phyloP scores from a whole-genome alignment of 2,797 vertebrate genomes.

The Eulemur mongoz region DNA sequence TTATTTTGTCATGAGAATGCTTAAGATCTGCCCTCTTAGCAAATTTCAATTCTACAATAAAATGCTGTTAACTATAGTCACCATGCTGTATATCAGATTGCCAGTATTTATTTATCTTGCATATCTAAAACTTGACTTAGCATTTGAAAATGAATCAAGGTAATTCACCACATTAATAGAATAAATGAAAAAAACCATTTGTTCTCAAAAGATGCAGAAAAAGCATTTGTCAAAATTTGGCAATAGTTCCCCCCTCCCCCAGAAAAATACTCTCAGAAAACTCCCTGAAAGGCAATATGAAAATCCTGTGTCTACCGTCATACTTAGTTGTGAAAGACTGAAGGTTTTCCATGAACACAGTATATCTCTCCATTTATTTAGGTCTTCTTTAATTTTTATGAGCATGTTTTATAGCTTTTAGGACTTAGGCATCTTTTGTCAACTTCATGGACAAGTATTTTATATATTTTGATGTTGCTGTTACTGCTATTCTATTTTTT shows the following conservation, averaged over 20 bases:
- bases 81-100: not conserved
- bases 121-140: not conserved
- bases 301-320: not conserved
- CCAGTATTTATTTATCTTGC: not conserved
- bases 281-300: not conserved
- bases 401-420: not conserved
- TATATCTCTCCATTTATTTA: not conserved
- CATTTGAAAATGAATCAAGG: not conserved
- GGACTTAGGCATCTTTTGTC: not conserved
- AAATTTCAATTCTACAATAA: not conserved
- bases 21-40: not conserved
- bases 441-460: not conserved
- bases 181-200: not conserved
- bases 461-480: not conserved
- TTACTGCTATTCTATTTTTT: not conserved
- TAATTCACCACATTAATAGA: not conserved
- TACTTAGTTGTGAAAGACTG: not conserved
- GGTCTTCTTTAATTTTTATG: not conserved
- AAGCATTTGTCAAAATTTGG: not conserved
- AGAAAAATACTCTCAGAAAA: not conserved
- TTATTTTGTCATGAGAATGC: not conserved
- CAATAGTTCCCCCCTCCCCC: not conserved
- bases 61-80: not conserved
- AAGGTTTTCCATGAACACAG: not conserved
- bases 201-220: not conserved